Conservation (phyloP, 1,140 invertebrate species). For the Neelides sp. region DNA sequence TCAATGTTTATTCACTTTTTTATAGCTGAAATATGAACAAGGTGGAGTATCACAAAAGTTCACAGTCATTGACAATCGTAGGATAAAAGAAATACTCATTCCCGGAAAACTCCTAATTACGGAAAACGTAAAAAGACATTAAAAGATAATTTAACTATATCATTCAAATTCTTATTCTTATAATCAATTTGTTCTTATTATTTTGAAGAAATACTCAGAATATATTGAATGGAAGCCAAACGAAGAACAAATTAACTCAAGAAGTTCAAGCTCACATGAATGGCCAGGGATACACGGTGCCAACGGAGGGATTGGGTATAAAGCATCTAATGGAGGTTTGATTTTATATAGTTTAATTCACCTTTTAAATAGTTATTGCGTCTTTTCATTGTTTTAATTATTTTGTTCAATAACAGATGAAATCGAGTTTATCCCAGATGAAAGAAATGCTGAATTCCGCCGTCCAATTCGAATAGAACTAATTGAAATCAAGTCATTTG, state of each 20-base stretch:
- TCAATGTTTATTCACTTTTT: too few species aligned
- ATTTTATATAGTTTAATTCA: too few species aligned
- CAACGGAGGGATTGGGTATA: slow-evolving; percentile 17
- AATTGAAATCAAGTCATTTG: slow-evolving; percentile 25
- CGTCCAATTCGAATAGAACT: slow-evolving; percentile 27
- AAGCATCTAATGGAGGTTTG: slow-evolving; percentile 19
- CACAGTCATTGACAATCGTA: slow-evolving; percentile 13
- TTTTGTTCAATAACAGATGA: slow-evolving; percentile 9
- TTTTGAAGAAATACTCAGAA: slow-evolving; percentile 39
- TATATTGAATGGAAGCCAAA: slow-evolving; percentile 67
- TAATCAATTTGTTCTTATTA: not conserved
- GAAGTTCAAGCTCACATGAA: slow-evolving; percentile 39
- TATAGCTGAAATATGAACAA: slow-evolving; percentile 30
- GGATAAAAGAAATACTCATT: slow-evolving; percentile 18
- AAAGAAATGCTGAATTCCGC: slow-evolving; percentile 13
- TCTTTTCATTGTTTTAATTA: slow-evolving; percentile 2
- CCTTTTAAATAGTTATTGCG: not conserved
- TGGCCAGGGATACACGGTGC: slow-evolving; percentile 12
- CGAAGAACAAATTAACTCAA: slow-evolving; percentile 54
- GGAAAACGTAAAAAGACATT: slow-evolving; percentile 27
- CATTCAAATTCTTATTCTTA: not conserved
- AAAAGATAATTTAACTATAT: not conserved
- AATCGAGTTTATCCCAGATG: slow-evolving; percentile 26
- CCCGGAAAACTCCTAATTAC: slow-evolving; percentile 27
- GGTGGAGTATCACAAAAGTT: slow-evolving; percentile 26